These are phyloP conservation scores for Alsophila aescularia DNA, from an alignment of 2,888 invertebrate genomes.

Conservation along the genomic window DNA sequence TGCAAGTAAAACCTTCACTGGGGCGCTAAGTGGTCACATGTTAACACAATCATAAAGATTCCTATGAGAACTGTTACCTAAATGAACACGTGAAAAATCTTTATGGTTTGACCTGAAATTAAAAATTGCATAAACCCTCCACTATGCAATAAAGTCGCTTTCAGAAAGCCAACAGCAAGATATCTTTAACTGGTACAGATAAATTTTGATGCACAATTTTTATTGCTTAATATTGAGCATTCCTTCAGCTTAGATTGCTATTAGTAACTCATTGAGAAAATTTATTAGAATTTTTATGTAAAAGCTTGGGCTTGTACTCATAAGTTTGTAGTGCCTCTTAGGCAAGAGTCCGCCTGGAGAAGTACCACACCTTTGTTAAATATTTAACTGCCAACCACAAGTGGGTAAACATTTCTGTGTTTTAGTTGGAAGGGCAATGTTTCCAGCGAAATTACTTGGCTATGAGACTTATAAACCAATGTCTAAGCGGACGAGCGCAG, in stretches of 20 bases:
- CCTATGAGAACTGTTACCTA: conserved; percentile 19
- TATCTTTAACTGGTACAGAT: not conserved
- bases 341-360: too few relatives aligned
- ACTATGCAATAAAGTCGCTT: not conserved
- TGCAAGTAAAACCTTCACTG: conserved; percentile 21
- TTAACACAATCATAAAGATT: conserved; percentile 31
- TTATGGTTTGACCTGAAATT: conserved; percentile 26
- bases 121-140: not conserved
- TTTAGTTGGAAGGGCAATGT: too few relatives aligned
- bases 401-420: too few relatives aligned
- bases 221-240: not conserved
- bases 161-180: not conserved
- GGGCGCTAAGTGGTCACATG: conserved; percentile 33
- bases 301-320: not conserved
- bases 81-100: conserved; percentile 26
- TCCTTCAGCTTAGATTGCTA: not conserved
- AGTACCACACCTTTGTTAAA: too few relatives aligned
- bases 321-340: too few relatives aligned
- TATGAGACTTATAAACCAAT: too few relatives aligned
- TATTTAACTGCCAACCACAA: too few relatives aligned
- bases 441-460: too few relatives aligned
- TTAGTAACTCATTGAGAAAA: not conserved
- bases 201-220: not conserved
- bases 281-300: too few relatives aligned
- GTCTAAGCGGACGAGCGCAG: too few relatives aligned